Evolutionary conservation across 1,140 invertebrate species (phyloP).

Genomic region (Heliconius congener): DNA sequence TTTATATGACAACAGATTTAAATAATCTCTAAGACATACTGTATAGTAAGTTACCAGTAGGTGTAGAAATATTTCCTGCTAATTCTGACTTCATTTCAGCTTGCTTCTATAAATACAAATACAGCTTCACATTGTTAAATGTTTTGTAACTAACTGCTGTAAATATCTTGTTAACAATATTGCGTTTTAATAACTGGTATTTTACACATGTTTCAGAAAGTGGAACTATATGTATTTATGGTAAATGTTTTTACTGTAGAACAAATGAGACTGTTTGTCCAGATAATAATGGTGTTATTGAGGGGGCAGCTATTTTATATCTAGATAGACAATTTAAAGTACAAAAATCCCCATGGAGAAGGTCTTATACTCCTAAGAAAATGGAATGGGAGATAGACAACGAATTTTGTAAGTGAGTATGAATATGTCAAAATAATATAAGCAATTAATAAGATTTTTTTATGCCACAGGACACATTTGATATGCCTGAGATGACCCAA

Average conservation of each 20-base stretch:
- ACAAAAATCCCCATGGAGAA: constrained; percentile 92
- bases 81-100: too few species aligned
- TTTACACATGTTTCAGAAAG: constrained; percentile 59
- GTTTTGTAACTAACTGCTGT: too few species aligned
- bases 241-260: constrained; percentile 94
- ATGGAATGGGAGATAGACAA: constrained; percentile 91
- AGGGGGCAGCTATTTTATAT: constrained; percentile 93
- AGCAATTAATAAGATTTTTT: not conserved
- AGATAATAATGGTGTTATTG: constrained; percentile 84
- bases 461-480: not conserved
- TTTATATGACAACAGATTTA: too few species aligned
- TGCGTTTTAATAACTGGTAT: not conserved
- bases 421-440: constrained; percentile 9
- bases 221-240: constrained; percentile 90
- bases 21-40: too few species aligned
- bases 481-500: too few species aligned
- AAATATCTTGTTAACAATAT: constrained; percentile 3
- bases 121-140: too few species aligned
- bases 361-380: constrained; percentile 91
- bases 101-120: not conserved
- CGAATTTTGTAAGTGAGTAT: constrained; percentile 89
- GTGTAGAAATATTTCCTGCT: too few species aligned
- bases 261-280: constrained; percentile 91
- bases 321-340: constrained; percentile 87
- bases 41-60: too few species aligned